These are phyloP conservation scores for Amblyopsis hoosieri DNA, from an alignment of 2,797 vertebrate genomes.

Conservation along the genomic window DNA sequence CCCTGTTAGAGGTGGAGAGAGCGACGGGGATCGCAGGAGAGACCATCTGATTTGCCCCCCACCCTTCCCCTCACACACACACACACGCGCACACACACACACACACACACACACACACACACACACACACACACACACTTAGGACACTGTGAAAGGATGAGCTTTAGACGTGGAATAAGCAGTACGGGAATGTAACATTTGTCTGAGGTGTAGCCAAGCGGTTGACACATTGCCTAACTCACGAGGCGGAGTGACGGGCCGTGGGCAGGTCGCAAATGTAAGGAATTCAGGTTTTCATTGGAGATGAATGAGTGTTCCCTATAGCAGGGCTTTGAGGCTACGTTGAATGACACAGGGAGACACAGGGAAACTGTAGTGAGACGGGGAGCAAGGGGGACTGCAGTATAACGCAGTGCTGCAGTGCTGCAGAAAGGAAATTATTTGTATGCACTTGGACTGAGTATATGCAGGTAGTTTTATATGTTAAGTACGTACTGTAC, in stretches of 20 bases:
- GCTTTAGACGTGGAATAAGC: not conserved
- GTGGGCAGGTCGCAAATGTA: constrained; percentile 11
- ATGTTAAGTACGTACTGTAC: constrained; percentile 47
- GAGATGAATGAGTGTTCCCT: constrained; percentile 35
- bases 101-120: not conserved
- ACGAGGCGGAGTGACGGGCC: constrained; percentile 18
- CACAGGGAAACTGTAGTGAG: constrained; percentile 40
- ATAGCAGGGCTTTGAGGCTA: constrained; percentile 48
- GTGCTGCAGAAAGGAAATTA: constrained; percentile 53
- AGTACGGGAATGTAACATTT: constrained; percentile 29
- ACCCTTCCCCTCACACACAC: constrained; percentile 28
- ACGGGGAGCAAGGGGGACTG: constrained; percentile 48
- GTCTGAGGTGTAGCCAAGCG: constrained; percentile 2
- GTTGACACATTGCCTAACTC: constrained; percentile 2
- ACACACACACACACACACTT: constrained; percentile 23
- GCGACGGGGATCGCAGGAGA: constrained; percentile 18
- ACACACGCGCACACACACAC: constrained; percentile 34
- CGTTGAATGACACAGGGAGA: constrained; percentile 50
- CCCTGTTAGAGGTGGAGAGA: constrained; percentile 70
- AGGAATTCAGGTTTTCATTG: constrained; percentile 8
- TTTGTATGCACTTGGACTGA: constrained; percentile 63
- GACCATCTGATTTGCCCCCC: constrained; percentile 25
- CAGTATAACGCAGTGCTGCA: constrained; percentile 65
- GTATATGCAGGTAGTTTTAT: constrained; percentile 61
- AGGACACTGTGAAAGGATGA: constrained; percentile 9